Evolutionary conservation across 2,888 invertebrate genomes (phyloP), one percentile per base, ranked within the genome.

Genomic region (Nemotelus nigrinus): DNA sequence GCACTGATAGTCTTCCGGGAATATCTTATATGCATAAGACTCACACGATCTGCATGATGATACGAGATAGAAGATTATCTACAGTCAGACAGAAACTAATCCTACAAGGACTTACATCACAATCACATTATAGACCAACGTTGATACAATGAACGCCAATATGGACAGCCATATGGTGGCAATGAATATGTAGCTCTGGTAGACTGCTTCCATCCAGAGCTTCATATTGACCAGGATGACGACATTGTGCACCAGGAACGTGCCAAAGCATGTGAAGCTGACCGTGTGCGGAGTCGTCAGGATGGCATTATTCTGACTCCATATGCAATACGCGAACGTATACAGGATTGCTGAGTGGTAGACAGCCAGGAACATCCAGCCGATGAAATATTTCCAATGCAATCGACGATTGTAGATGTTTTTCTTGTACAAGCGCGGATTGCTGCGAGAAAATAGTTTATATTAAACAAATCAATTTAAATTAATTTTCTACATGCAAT

Each of bases 321-420:
- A 87, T 2, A 89, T 82, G 68, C 84, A 82, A 79, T 84, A 87
- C 0, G 90, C 85, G 82, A 91, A 89, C 80, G 88, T 89, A 84
- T 91, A 94, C 53, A 92, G 89, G n/a, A 91, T 85, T 3, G 89
- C 78, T 0, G 92, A 88, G 83, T 94, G 94, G 88, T 92, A 93
- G 0, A 91, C 80, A 3, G 90, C 92, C 80, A 89, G 84, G 8
- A 88, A 2, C 39, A 89, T 88, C 94, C 94, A 94, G 71, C 87
- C 86, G 0, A 89, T 71, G 85, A 94, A 94, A 79, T 90, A 88
- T 0, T 83, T 82, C 88, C 90, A 89, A 0, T 91, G 89, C 84
- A 95, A 88, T 58, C 91, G 88, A 77, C 89, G 88, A 87, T 95
- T 94, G 78, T 88, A 88, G 2, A 84, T 87, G 78, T 92, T 90